These are phyloP conservation scores for Azemiops feae DNA, from an alignment of 2,113 vertebrate genomes.

Conservation along the genomic window DNA sequence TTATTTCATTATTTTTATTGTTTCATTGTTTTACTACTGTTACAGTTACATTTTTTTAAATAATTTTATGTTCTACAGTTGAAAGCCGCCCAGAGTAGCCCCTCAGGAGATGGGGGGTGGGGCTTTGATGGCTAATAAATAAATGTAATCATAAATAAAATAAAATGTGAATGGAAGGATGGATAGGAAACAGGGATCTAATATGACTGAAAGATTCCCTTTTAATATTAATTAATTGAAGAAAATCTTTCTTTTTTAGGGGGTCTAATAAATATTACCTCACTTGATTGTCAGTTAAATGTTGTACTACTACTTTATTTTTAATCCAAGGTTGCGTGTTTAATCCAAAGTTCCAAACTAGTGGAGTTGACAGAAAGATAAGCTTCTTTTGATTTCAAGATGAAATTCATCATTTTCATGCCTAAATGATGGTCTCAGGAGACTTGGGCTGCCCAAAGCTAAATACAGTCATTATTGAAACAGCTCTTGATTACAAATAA, in stretches of 20 bases:
- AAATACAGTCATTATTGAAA: neutral
- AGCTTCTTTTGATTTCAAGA: neutral
- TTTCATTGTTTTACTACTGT: neutral
- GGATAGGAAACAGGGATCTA: neutral
- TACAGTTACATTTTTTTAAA: neutral
- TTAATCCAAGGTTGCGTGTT: neutral
- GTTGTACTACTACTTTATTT: neutral
- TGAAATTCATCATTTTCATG: neutral
- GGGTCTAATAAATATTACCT: neutral
- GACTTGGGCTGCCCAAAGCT: neutral
- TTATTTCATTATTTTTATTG: neutral
- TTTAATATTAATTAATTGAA: neutral
- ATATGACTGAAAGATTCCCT: neutral
- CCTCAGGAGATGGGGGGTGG: neutral
- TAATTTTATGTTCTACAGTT: too few relatives aligned
- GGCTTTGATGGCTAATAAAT: neutral
- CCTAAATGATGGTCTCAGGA: neutral
- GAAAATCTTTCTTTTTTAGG: neutral
- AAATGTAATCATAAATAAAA: neutral
- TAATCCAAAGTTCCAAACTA: neutral
- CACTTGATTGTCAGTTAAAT: neutral
- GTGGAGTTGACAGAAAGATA: neutral
- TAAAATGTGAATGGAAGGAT: neutral
- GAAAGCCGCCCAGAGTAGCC: too few relatives aligned
- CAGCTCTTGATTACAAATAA: neutral